These are phyloP conservation scores for Otis tarda DNA, from an alignment of 2,113 vertebrate species.

Conservation along the genomic window DNA sequence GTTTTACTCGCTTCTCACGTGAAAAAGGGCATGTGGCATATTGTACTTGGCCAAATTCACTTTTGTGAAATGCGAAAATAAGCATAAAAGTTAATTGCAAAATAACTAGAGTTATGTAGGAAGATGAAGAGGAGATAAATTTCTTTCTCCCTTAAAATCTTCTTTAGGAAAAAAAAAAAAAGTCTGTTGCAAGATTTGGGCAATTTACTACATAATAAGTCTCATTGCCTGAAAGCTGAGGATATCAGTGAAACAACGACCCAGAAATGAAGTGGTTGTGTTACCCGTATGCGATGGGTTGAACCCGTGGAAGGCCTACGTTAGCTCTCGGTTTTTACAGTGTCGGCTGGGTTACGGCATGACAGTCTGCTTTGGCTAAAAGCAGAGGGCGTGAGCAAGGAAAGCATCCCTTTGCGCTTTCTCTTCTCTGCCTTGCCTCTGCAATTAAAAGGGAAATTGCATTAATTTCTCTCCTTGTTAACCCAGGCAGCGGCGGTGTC, in stretches of 20 bases:
- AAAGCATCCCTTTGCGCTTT: neutral
- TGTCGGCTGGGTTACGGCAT: neutral
- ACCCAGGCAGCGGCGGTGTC: neutral
- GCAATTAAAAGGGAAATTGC: neutral
- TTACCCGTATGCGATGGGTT: neutral
- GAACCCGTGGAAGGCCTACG: fast-evolving
- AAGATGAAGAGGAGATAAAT: neutral
- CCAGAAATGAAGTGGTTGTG: neutral
- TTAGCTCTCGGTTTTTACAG: neutral
- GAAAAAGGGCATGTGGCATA: neutral
- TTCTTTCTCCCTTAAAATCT: neutral
- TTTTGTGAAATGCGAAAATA: neutral
- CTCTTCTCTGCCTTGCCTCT: neutral
- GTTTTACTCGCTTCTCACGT: neutral
- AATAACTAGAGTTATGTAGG: neutral
- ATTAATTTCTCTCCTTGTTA: neutral
- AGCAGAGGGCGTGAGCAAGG: neutral
- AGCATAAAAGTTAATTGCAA: neutral
- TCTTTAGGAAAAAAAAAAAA: neutral
- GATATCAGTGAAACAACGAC: neutral
- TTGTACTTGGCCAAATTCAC: neutral
- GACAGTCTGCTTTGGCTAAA: neutral
- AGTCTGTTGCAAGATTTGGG: neutral
- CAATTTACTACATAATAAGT: neutral
- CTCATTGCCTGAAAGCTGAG: neutral